Evolutionary conservation across 2,797 vertebrate species (phyloP).

Genomic region (Mormyrops attenuatus): DNA sequence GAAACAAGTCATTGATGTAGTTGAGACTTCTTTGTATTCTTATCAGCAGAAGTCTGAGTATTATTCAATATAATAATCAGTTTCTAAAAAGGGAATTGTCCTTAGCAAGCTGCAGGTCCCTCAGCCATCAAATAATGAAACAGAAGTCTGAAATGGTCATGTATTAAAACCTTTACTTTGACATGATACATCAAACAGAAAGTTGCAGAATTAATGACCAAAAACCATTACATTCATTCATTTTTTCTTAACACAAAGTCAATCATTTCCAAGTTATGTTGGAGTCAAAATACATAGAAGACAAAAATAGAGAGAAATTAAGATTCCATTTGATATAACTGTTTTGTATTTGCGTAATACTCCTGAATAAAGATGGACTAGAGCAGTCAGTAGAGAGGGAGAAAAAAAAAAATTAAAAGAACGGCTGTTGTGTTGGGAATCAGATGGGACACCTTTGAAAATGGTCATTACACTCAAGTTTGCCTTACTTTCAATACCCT

Average conservation of each 20-base stretch:
- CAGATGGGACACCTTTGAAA: not conserved
- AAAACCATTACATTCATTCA: slow-evolving; percentile 24
- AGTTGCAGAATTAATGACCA: slow-evolving; percentile 21
- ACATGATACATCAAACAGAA: slow-evolving; percentile 20
- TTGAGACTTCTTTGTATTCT: not conserved
- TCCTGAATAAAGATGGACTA: slow-evolving; percentile 8
- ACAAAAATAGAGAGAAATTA: slow-evolving; percentile 11
- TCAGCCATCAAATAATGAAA: not conserved
- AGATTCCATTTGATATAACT: slow-evolving; percentile 15
- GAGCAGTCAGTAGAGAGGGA: not conserved
- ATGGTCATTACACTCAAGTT: not conserved
- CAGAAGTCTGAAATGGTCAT: not conserved
- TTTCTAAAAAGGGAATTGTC: not conserved
- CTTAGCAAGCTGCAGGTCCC: not conserved
- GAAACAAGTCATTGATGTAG: not conserved
- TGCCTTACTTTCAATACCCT: not conserved
- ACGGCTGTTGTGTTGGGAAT: not conserved
- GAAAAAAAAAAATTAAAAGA: not conserved
- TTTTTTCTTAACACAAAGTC: slow-evolving; percentile 18
- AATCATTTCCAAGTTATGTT: slow-evolving; percentile 21
- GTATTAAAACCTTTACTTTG: slow-evolving; percentile 23
- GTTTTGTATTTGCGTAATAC: slow-evolving; percentile 15
- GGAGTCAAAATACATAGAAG: slow-evolving; percentile 19
- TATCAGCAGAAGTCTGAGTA: not conserved
- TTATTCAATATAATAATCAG: not conserved